phyloP scores from a whole-genome alignment of 2,797 vertebrate genomes.

The Rhabdophis nuchalis region DNA sequence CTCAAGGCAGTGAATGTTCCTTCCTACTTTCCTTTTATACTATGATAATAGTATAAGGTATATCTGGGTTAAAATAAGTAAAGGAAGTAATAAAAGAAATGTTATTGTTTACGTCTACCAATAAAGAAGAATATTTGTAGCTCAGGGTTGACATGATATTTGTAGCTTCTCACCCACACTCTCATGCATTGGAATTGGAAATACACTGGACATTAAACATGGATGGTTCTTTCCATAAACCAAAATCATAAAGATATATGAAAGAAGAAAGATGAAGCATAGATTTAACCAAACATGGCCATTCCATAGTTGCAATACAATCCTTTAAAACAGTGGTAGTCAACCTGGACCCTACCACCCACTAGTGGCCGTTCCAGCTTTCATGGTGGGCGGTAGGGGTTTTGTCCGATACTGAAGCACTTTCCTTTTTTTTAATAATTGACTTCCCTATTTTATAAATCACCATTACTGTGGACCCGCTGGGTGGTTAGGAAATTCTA shows the following conservation, averaged over 20 bases:
- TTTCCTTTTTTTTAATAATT: too few species aligned
- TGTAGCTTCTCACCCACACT: neutral
- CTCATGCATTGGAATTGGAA: neutral
- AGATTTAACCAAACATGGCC: neutral
- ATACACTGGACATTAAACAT: neutral
- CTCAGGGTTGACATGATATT: too few species aligned
- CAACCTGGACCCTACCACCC: too few species aligned
- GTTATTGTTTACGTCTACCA: neutral
- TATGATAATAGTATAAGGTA: neutral
- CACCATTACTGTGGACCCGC: too few species aligned
- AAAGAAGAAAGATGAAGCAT: neutral
- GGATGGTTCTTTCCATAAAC: neutral
- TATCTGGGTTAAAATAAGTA: neutral
- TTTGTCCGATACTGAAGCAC: too few species aligned
- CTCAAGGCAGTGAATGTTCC: neutral
- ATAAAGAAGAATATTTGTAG: too few species aligned
- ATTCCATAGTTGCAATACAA: neutral
- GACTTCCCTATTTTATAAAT: too few species aligned
- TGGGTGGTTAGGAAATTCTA: too few species aligned
- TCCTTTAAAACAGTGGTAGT: neutral
- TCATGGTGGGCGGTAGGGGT: too few species aligned
- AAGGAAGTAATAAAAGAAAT: neutral
- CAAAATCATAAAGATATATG: neutral
- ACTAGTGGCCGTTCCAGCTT: too few species aligned
- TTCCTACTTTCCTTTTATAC: neutral